Evolutionary conservation across 2,113 vertebrate species (phyloP), one percentile per base, ranked within the genome.

Genomic region (Pterocles orientalis): DNA sequence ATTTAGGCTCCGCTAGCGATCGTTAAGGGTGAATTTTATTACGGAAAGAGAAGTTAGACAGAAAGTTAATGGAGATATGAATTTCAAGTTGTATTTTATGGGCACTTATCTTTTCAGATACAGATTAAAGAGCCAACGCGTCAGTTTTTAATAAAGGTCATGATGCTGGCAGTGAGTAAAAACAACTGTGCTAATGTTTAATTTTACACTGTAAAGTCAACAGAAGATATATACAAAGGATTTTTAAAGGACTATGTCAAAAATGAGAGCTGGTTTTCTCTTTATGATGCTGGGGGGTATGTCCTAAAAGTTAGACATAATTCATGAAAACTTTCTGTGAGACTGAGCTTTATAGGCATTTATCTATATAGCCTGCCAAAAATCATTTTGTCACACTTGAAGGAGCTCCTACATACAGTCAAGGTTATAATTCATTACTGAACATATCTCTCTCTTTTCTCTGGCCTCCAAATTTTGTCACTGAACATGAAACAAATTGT

Each of bases 401-500:
- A 86, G 43, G 51, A 93, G 62, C 31, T 88, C 39, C 82, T 90
- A 33, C 26, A 51, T 23, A 36, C 0, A 1, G 60, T 83, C 82
- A 92, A 86, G 76, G 43, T 86, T 95, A 88, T 51, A 75, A 54
- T 75, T 90, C 62, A 61, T 88, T 92, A 83, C 48, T 70, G 50
- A 69, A 86, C 88, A 69, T 80, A 62, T 61, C 58, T 3, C 25
- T 47, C 41, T 90, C 31, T 83, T 65, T 90, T 88, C 39, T 80
- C 58, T 70, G 43, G 19, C 58, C 60, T 82, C 51, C 66, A 39
- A 69, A 80, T 65, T 62, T 77, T 86, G 71, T 53, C 73, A 54
- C 43, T 83, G 76, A 90, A 69, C 78, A 61, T 69, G 54, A 94
- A 90, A 48, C 6, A 91, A 91, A 75, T 45, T 43, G 47, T 86